Percentiles rank a stretch among this genome's conserved stretches.
Evolutionary conservation across 2,888 invertebrate genomes (phyloP).

Genomic region (Caenorhabditis virilis): DNA sequence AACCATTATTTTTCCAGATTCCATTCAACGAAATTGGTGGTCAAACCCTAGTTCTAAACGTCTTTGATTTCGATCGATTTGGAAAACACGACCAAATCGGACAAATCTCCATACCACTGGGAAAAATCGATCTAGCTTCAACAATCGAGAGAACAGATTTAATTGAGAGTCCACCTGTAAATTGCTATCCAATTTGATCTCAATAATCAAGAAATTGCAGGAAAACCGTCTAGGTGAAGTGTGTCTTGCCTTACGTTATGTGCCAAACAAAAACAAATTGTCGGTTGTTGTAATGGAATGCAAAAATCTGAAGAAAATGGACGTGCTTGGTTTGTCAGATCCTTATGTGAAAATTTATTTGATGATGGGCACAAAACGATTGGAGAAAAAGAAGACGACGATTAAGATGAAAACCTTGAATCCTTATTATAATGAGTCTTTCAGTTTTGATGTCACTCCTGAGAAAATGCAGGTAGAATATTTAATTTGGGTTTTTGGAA

Average conservation of each 20-base stretch:
- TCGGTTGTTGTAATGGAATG: slow-evolving; percentile 98
- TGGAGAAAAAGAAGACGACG: slow-evolving; percentile 99
- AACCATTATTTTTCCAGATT: too few species aligned
- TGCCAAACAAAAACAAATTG: slow-evolving; percentile 97
- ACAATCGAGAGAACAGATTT: slow-evolving; percentile 99
- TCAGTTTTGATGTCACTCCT: slow-evolving; percentile 99
- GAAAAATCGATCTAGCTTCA: slow-evolving; percentile 95
- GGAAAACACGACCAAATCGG: slow-evolving; percentile 93
- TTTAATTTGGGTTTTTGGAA: too few species aligned
- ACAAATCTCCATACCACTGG: slow-evolving; percentile 80
- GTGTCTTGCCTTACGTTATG: slow-evolving; percentile 98
- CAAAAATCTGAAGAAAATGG: slow-evolving; percentile 99
- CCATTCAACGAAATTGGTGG: slow-evolving; percentile 98
- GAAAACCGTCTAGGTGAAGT: slow-evolving; percentile 88
- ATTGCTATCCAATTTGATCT: slow-evolving; percentile 70
- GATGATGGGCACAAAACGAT: slow-evolving; percentile 98
- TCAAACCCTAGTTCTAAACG: slow-evolving; percentile 96
- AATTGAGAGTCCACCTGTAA: slow-evolving; percentile 94
- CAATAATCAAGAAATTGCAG: slow-evolving; percentile 39
- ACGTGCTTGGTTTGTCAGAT: slow-evolving; percentile 96
- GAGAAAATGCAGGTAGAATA: slow-evolving; percentile 93
- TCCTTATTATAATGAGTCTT: slow-evolving; percentile 99
- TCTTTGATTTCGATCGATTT: slow-evolving; percentile 99
- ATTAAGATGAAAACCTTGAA: slow-evolving; percentile 99
- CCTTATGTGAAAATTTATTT: slow-evolving; percentile 99